Conservation (phyloP, 92 coral and sea anemone species). For the Phenganax marumi region DNA sequence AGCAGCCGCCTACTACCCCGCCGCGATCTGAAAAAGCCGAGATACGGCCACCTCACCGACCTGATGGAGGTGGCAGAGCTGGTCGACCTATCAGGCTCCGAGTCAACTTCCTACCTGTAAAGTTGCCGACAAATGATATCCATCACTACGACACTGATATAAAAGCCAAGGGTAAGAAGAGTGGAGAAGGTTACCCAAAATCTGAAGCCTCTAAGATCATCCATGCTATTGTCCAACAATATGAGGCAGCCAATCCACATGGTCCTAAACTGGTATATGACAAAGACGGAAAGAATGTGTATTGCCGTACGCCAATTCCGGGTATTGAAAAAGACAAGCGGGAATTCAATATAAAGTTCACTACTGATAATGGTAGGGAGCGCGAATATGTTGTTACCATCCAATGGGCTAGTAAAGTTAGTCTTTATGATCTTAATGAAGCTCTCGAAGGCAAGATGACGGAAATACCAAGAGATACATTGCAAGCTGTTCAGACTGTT, state of each 20-base stretch:
- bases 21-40: conserved; percentile 34
- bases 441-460: conserved; percentile 80
- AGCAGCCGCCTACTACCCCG: neutral
- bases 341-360: conserved; percentile 14
- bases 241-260: conserved; percentile 68
- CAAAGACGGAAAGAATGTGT: conserved; percentile 81
- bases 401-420: conserved; percentile 89
- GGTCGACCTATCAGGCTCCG: conserved; percentile 74
- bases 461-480: conserved; percentile 67
- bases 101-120: conserved; percentile 79
- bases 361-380: conserved; percentile 36
- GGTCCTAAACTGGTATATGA: conserved; percentile 93
- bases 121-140: conserved; percentile 76
- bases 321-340: conserved; percentile 66
- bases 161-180: conserved; percentile 18
- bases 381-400: conserved; percentile 64
- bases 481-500: conserved; percentile 77
- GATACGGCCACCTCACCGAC: conserved; percentile 34
- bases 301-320: conserved; percentile 73
- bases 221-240: conserved; percentile 71
- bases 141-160: conserved; percentile 88
- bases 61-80: conserved; percentile 30
- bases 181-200: conserved; percentile 57
- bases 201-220: conserved; percentile 85
- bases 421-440: conserved; percentile 75